Evolutionary conservation across 1,140 invertebrate genomes (phyloP).

Genomic region (Teleogryllus occipitalis): DNA sequence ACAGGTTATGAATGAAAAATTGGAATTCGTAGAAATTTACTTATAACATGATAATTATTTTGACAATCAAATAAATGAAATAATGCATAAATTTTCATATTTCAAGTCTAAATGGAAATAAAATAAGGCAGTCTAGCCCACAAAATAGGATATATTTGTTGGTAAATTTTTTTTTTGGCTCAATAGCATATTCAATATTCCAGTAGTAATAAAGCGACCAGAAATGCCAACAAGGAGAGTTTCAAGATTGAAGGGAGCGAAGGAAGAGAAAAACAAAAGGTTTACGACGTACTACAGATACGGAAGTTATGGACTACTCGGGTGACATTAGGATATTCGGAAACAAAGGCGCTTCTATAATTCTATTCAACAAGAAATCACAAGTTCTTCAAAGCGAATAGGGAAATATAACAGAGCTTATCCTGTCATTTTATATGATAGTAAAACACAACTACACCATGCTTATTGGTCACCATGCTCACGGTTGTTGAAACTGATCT

Average conservation of each 20-base stretch:
- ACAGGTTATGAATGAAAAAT: neutral
- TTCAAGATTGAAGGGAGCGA: too few species aligned
- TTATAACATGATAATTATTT: neutral
- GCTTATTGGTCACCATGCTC: neutral
- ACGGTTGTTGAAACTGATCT: constrained; percentile 14
- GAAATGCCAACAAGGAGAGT: neutral
- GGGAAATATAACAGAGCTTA: constrained; percentile 8
- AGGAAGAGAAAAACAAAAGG: constrained; percentile 6
- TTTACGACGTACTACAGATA: neutral
- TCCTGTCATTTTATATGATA: neutral
- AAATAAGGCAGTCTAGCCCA: too few species aligned
- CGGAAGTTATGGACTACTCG: neutral
- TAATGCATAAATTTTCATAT: neutral
- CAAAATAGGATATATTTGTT: neutral
- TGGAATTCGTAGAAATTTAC: constrained; percentile 2
- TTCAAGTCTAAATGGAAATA: neutral
- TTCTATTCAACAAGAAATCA: neutral
- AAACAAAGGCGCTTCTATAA: neutral
- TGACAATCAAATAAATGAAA: too few species aligned
- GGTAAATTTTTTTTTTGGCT: neutral
- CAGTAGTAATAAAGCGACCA: neutral
- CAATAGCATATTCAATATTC: neutral
- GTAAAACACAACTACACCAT: neutral
- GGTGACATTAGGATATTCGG: neutral
- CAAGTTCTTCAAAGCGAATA: constrained; percentile 4